Evolutionary conservation across 2,797 vertebrate genomes (phyloP), one percentile per base, ranked within the genome.

Genomic region (Periophthalmus magnuspinnatus): DNA sequence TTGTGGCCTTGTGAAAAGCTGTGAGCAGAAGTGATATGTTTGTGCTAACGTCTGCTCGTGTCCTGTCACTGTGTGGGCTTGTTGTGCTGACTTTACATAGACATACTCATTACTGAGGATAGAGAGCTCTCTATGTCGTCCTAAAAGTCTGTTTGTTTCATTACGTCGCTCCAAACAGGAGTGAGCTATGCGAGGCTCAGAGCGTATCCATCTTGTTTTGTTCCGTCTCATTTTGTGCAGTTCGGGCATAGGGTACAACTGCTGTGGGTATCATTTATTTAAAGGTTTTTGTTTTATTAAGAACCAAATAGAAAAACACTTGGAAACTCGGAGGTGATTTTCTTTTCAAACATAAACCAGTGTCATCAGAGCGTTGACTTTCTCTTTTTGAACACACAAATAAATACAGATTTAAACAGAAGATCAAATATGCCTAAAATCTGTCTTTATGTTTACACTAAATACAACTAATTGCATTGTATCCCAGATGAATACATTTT

Each of bases 11-110:
- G 11, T 69, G 52, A 78, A 78, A 74, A 64, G 71, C 70, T 69
- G 64, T 52, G 58, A 60, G 38, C 56, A 41, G 70, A 82, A 50
- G 73, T 33, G 11, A 54, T 71, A 68, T 76, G 76, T 76, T 75
- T 74, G 74, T 86, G 76, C 77, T 79, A 77, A 75, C 67, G 76
- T 80, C 71, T 76, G 61, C 78, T 67, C 79, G 71, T 65, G 73
- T 82, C 63, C 69, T 71, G 80, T 73, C 80, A 80, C 63, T 88
- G 87, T 41, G 2, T 82, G 84, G 81, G 70, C 79, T 82, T 70
- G 64, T 68, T 64, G 66, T 73, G 83, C 79, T 79, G 78, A 84
- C 67, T 68, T 70, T 81, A 73, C 64, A 70, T 36, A 13, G 52
- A 55, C 62, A 72, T 81, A 47, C 16, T 76, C 0, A 17, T 70